phyloP scores from a whole-genome alignment of 2,113 vertebrate species.

The Leucosticte australis region DNA sequence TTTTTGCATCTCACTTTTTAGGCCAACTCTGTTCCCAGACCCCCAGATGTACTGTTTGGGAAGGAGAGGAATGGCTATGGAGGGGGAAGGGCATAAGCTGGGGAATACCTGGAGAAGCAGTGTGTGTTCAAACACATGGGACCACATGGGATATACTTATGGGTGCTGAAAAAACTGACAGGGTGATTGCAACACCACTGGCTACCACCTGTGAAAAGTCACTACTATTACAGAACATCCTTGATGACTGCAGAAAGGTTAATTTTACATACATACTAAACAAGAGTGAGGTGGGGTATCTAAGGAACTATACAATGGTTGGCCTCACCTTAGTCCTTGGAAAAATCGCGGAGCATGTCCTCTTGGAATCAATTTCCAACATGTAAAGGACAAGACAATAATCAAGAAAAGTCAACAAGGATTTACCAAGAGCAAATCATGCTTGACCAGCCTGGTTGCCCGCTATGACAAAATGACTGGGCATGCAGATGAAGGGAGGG shows the following conservation, averaged over 20 bases:
- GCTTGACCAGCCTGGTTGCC: background rate
- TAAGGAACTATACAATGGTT: background rate
- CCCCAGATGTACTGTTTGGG: background rate
- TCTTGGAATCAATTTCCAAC: constrained; percentile 51
- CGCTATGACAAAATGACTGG: background rate
- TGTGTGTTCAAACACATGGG: background rate
- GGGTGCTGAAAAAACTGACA: background rate
- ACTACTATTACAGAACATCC: background rate
- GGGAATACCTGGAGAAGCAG: background rate
- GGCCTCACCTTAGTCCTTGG: constrained; percentile 32
- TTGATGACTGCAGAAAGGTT: background rate
- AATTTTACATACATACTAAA: background rate
- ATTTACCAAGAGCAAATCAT: background rate
- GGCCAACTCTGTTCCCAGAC: background rate
- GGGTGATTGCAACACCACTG: background rate
- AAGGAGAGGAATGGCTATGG: background rate
- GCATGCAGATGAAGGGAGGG: background rate
- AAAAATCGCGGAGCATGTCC: constrained; percentile 14
- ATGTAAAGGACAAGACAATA: constrained; percentile 18
- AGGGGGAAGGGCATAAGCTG: background rate
- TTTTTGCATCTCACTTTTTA: background rate
- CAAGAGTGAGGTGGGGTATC: background rate
- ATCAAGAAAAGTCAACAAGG: background rate
- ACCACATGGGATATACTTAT: background rate
- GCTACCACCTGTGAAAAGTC: background rate